Evolutionary conservation across 30 jellyfish, hydroid and myxozoan genomes (phyloP), one percentile per base, ranked within the genome.

Genomic region (Aurelia coerulea): DNA sequence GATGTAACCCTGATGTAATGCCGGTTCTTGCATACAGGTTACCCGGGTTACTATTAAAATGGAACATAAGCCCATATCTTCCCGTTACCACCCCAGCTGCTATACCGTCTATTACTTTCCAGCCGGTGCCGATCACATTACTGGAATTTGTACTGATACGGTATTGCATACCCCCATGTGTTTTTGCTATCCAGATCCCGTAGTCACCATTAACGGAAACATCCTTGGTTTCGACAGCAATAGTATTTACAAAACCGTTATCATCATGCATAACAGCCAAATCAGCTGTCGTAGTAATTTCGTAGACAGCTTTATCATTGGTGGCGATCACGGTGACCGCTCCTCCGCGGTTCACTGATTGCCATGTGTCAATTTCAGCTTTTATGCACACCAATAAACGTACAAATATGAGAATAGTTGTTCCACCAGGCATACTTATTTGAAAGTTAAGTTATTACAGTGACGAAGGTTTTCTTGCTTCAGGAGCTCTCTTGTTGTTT

Each of bases 11-110:
- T 16, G 87, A 14, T 2, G 87, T 58, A 5, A 77, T 77, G 12
- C 87, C 87, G 10, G 76, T 58, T 34, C 75, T 65, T 18, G 10
- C 10, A 62, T 14, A 76, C 39, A 19, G 17, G 14, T 39, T 1
- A 39, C 51, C 51, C 11, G 51, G 23, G 18, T 5, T 34, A 6
- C n/a, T 37, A 51, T 77, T 77, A 60, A 62, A 77, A 35, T 77
- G 87, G 31, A 77, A 39, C n/a, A 60, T 4, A 8, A 77, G 39
- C 16, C 87, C 87, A 62, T 58, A 49, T 56, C 87, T 62, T 5
- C 87, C 87, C 16, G 77, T 56, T 12, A 65, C 78, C 12, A 35
- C 67, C 11, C 68, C 77, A 1, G 7, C 2, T 3, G 52, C 87
- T 0, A 0, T 0, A 1, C 87, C 87, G 9, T 3, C 14, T 4